Conservation (phyloP, 1,140 invertebrate species). For the Pseudobourletiella spinata region DNA sequence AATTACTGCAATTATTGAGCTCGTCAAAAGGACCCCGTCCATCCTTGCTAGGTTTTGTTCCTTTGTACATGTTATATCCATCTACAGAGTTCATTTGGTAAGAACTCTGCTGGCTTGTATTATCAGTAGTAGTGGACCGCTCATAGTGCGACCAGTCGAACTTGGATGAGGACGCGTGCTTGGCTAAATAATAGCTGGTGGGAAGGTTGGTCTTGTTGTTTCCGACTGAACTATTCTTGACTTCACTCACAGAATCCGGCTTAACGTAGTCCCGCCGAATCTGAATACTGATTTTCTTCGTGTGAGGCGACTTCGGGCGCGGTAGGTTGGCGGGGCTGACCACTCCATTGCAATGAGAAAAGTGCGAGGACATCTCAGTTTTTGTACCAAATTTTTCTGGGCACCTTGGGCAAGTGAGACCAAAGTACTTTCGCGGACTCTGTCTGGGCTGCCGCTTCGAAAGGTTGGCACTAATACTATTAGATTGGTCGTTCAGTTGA, state of each 20-base stretch:
- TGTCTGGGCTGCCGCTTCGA: not conserved
- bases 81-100: no score
- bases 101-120: no score
- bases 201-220: not conserved
- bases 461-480: not conserved
- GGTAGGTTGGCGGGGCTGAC: constrained; percentile 7
- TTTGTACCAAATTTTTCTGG: constrained; percentile 17
- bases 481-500: not conserved
- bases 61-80: no score
- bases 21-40: no score
- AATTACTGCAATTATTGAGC: no score
- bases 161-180: no score
- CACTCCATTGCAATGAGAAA: constrained; percentile 3
- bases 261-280: constrained; percentile 10
- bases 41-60: no score
- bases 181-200: no score
- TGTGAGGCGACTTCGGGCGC: not conserved
- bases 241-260: no score
- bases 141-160: no score
- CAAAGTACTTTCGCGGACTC: not conserved
- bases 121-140: no score
- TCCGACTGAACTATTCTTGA: no score
- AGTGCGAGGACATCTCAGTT: constrained; percentile 20
- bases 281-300: constrained; percentile 15
- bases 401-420: constrained; percentile 10